phyloP scores from a whole-genome alignment of 2,888 invertebrate species.

The Trachelus tabidus region DNA sequence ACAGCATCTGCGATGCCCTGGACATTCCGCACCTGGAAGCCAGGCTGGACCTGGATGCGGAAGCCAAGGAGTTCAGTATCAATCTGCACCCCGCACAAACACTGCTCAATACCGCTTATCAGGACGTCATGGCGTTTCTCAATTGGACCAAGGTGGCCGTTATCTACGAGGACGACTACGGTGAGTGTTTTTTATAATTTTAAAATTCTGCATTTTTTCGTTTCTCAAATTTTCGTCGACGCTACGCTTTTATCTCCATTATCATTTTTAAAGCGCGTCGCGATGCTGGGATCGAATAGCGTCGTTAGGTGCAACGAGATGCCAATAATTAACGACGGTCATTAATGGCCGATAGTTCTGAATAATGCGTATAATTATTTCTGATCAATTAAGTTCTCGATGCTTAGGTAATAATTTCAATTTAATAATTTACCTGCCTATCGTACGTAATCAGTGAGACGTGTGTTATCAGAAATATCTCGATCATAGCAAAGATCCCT shows the following conservation, averaged over 20 bases:
- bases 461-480: too few relatives aligned
- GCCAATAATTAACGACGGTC: not conserved
- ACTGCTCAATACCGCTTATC: conserved; percentile 78
- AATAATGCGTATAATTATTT: not conserved
- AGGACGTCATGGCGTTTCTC: conserved; percentile 81
- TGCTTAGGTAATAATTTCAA: not conserved
- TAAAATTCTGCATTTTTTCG: conserved; percentile 3
- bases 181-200: conserved; percentile 60
- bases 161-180: conserved; percentile 82
- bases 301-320: not conserved
- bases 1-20: conserved; percentile 83
- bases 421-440: not conserved
- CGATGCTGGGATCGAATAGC: not conserved
- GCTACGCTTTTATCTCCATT: not conserved
- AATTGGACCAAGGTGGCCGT: conserved; percentile 86
- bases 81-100: conserved; percentile 82
- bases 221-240: conserved; percentile 13
- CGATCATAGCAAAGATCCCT: too few relatives aligned
- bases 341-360: not conserved
- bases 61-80: conserved; percentile 77
- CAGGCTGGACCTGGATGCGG: conserved; percentile 72
- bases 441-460: too few relatives aligned
- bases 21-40: conserved; percentile 85
- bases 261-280: not conserved
- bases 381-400: not conserved